phyloP scores from a whole-genome alignment of 2,888 invertebrate species.

The Allygus modestus region DNA sequence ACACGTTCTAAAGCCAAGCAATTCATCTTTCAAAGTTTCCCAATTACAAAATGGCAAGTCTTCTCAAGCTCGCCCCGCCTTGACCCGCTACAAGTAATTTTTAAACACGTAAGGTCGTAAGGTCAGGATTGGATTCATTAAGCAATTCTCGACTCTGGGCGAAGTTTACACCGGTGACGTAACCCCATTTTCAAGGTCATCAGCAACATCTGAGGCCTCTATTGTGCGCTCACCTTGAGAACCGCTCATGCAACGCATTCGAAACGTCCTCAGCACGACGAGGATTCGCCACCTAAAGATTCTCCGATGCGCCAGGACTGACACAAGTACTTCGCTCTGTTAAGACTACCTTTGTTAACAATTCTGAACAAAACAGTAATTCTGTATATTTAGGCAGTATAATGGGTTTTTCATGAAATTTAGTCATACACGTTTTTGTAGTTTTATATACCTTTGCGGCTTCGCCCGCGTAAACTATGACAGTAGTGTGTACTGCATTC shows the following conservation, averaged over 20 bases:
- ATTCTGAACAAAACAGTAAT: no score
- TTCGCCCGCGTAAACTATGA: no score
- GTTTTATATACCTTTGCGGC: no score
- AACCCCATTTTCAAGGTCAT: neutral
- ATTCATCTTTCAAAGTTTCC: no score
- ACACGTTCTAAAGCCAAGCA: no score
- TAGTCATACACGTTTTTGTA: no score
- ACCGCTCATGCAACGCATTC: constrained; percentile 9
- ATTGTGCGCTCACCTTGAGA: neutral
- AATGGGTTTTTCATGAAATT: no score
- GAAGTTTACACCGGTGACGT: neutral
- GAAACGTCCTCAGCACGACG: neutral
- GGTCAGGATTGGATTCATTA: neutral
- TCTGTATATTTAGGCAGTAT: no score
- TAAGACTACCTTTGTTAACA: no score
- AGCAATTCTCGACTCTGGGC: neutral
- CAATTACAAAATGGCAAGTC: neutral
- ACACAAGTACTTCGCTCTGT: no score
- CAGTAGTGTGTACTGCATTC: no score
- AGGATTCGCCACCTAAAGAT: neutral
- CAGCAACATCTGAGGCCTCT: neutral
- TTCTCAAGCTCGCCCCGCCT: neutral
- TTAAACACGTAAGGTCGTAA: neutral
- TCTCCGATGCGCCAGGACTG: no score
- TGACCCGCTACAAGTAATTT: neutral